phyloP scores from a whole-genome alignment of 2,113 vertebrate species.

The Bos javanicus region DNA sequence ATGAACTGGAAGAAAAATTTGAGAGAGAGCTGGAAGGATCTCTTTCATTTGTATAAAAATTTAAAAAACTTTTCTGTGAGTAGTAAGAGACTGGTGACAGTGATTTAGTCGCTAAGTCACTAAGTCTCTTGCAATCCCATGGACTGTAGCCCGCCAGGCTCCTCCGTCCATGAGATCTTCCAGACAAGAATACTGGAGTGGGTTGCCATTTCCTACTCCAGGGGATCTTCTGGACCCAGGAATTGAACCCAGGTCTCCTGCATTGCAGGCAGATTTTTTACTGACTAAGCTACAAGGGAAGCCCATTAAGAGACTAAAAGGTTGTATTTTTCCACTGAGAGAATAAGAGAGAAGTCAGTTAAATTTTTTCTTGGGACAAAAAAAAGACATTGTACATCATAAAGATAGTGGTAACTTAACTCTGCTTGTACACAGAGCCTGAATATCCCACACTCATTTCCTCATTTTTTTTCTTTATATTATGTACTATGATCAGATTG shows the following conservation, averaged over 20 bases:
- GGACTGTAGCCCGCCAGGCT: background rate
- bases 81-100: background rate
- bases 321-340: background rate
- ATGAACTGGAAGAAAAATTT: background rate
- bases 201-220: background rate
- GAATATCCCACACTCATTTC: background rate
- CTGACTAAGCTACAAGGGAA: background rate
- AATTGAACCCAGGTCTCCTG: background rate
- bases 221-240: background rate
- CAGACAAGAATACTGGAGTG: background rate
- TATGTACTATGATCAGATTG: background rate
- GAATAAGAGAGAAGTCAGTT: background rate
- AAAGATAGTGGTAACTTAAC: background rate
- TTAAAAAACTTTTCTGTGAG: background rate
- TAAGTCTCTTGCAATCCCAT: background rate
- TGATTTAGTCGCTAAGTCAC: background rate
- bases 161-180: background rate
- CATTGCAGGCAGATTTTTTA: background rate
- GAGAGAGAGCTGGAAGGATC: background rate
- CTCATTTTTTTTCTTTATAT: constrained; percentile 2
- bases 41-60: background rate
- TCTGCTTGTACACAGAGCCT: background rate
- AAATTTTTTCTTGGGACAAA: background rate
- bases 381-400: background rate
- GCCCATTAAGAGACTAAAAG: background rate